These are phyloP conservation scores for Rhyacophila evoluta DNA, from an alignment of 2,888 invertebrate genomes.

Conservation along the genomic window DNA sequence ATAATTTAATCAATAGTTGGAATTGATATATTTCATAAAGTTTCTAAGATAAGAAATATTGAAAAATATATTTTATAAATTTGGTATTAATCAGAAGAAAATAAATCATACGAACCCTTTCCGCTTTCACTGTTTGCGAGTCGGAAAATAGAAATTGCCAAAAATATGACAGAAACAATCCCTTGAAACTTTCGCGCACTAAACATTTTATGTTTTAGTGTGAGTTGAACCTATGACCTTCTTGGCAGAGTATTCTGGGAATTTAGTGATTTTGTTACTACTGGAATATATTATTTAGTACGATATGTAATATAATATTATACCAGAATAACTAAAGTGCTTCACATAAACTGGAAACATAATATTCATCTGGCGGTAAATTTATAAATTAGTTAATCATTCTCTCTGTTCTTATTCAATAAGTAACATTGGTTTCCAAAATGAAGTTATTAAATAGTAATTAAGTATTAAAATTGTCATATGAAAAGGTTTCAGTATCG, in stretches of 20 bases:
- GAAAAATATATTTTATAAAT: no score
- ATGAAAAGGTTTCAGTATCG: background rate
- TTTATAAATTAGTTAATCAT: constrained; percentile 4
- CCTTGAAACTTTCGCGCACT: background rate
- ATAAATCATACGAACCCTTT: no score
- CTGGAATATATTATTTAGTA: background rate
- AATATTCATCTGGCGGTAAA: background rate
- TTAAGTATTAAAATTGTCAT: constrained; percentile 6
- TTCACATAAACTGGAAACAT: background rate
- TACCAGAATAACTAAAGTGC: background rate
- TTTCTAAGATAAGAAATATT: no score
- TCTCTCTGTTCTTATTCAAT: background rate
- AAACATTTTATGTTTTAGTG: background rate
- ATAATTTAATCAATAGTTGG: no score
- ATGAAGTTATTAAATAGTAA: background rate
- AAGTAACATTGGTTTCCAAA: background rate
- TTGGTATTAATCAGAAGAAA: no score
- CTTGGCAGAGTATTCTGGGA: background rate
- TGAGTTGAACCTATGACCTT: background rate
- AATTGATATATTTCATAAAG: no score
- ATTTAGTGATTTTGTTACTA: background rate
- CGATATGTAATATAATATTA: background rate
- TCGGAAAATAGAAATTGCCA: no score
- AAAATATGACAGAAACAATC: background rate
- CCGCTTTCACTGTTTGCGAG: no score